Evolutionary conservation across 2,113 vertebrate genomes (phyloP).

Genomic region (Cyanoderma ruficeps): DNA sequence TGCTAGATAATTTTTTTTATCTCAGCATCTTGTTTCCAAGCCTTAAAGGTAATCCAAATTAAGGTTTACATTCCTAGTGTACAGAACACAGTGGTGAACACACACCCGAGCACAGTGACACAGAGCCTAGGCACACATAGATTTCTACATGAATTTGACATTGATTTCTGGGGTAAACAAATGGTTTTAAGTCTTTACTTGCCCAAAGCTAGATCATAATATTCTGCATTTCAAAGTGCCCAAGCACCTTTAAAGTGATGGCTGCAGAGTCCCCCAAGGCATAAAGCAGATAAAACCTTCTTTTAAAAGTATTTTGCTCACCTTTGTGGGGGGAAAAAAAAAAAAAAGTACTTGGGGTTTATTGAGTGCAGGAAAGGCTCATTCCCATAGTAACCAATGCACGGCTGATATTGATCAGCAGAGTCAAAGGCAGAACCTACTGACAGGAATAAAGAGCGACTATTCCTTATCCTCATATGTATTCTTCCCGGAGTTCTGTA

Average conservation of each 20-base stretch:
- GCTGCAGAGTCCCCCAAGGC: slow-evolving; percentile 81
- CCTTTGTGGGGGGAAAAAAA: slow-evolving; percentile 78
- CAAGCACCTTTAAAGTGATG: slow-evolving; percentile 83
- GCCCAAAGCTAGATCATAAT: slow-evolving; percentile 88
- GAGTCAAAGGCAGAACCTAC: slow-evolving; percentile 77
- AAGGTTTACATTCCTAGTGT: neutral
- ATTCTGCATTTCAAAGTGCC: slow-evolving; percentile 86
- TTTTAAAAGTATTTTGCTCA: slow-evolving; percentile 88
- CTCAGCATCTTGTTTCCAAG: neutral
- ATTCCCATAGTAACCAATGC: slow-evolving; percentile 77
- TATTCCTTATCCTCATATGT: slow-evolving; percentile 71
- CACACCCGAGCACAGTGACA: neutral
- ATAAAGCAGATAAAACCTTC: slow-evolving; percentile 79
- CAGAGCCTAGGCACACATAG: neutral
- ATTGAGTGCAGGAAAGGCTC: slow-evolving; percentile 75
- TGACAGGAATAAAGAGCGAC: slow-evolving; percentile 75
- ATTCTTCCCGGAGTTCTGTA: slow-evolving; percentile 67
- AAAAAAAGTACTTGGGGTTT: slow-evolving; percentile 84
- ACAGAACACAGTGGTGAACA: neutral
- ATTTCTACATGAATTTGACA: slow-evolving; percentile 73
- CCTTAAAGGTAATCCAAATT: neutral
- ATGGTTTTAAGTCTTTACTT: slow-evolving; percentile 86
- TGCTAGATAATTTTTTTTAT: neutral
- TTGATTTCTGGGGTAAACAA: slow-evolving; percentile 92
- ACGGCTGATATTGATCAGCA: slow-evolving; percentile 77